Evolutionary conservation across 2,797 vertebrate genomes (phyloP).

Genomic region (Tiaroga cobitis): DNA sequence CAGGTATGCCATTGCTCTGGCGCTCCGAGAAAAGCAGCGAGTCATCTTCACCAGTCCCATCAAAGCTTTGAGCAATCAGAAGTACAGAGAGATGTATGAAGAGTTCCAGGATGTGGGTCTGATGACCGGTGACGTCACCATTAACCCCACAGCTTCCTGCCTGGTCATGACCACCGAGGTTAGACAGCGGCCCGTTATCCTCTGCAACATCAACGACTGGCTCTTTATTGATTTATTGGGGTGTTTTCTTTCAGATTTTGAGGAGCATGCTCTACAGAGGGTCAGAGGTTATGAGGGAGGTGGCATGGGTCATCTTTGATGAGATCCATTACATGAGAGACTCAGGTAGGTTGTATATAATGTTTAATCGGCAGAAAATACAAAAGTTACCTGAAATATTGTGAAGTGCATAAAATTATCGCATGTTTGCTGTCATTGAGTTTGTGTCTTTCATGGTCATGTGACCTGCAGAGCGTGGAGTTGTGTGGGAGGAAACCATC

Average conservation of each 20-base stretch:
- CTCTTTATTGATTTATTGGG: neutral
- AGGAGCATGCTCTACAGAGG: slow-evolving; percentile 98
- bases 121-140: slow-evolving; percentile 98
- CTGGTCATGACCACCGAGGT: slow-evolving; percentile 99
- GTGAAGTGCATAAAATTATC: neutral
- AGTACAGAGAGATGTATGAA: slow-evolving; percentile 99
- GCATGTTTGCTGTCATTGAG: neutral
- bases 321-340: slow-evolving; percentile 99
- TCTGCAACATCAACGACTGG: neutral
- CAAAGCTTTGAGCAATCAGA: slow-evolving; percentile 98
- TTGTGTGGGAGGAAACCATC: slow-evolving; percentile 99
- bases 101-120: slow-evolving; percentile 98
- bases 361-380: neutral
- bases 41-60: slow-evolving; percentile 99
- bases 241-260: slow-evolving; percentile 82
- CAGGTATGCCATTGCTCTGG: slow-evolving; percentile 96
- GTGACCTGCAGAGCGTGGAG: slow-evolving; percentile 88
- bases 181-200: neutral
- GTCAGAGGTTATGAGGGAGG: slow-evolving; percentile 99
- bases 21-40: slow-evolving; percentile 93
- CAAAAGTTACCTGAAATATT: neutral
- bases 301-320: slow-evolving; percentile 97
- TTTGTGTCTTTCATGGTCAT: slow-evolving; percentile 5
- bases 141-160: slow-evolving; percentile 98
- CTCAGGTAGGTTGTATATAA: slow-evolving; percentile 73